Evolutionary conservation across 2,797 vertebrate genomes (phyloP).

Genomic region (Alauda arvensis): DNA sequence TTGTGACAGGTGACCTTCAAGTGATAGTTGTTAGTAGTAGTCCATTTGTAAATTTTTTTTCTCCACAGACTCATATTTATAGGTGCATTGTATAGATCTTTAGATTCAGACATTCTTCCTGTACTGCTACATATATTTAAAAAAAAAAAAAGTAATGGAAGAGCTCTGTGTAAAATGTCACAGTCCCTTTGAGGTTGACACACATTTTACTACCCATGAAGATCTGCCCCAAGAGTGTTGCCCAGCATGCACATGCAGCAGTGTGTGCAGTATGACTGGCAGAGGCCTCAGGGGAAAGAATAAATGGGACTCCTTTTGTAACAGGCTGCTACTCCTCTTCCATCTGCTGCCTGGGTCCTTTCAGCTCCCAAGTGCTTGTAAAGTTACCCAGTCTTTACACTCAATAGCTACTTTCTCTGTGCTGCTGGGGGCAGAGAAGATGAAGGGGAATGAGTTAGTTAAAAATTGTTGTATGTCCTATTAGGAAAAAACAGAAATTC

Average conservation of each 20-base stretch:
- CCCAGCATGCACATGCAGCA: neutral
- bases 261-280: neutral
- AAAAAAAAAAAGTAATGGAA: neutral
- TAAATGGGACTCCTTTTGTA: neutral
- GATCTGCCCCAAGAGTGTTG: neutral
- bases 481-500: neutral
- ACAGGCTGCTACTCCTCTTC: neutral
- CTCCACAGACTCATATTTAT: neutral
- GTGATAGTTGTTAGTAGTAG: neutral
- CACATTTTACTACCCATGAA: neutral
- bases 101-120: neutral
- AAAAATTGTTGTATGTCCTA: neutral
- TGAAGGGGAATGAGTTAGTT: neutral
- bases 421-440: neutral
- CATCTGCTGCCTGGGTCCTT: neutral
- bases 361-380: neutral
- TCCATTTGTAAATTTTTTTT: neutral
- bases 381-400: neutral
- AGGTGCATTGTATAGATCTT: neutral
- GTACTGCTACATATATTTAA: neutral
- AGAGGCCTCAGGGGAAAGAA: neutral
- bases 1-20: neutral
- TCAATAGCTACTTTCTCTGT: neutral
- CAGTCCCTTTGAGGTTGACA: neutral
- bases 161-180: neutral